phyloP scores from a whole-genome alignment of 1,140 invertebrate genomes.

The Leptopilina clavipes region DNA sequence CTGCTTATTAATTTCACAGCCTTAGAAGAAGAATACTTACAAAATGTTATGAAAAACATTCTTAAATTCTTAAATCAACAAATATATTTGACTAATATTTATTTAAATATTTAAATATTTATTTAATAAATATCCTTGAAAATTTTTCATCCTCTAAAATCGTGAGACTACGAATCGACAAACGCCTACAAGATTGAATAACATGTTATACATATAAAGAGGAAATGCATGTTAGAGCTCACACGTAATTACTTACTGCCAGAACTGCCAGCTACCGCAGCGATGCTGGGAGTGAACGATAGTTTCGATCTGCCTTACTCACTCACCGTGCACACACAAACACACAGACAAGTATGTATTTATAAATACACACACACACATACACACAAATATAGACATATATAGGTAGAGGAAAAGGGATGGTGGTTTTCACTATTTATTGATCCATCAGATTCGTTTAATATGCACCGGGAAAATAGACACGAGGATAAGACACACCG shows the following conservation, averaged over 20 bases:
- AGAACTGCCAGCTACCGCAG: conserved; percentile 58
- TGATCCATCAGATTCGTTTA: conserved; percentile 26
- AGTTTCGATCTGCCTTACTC: conserved; percentile 46
- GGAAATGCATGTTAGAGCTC: conserved; percentile 58
- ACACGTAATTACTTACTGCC: conserved; percentile 61
- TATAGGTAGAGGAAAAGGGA: neutral
- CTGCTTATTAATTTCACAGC: no score
- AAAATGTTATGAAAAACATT: no score
- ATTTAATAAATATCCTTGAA: neutral
- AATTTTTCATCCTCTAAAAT: neutral
- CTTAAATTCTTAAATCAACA: no score
- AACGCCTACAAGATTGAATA: conserved; percentile 49
- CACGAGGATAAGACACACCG: conserved; percentile 16
- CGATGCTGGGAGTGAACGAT: conserved; percentile 49
- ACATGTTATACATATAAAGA: conserved; percentile 53
- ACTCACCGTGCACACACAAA: conserved; percentile 31
- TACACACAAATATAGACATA: neutral
- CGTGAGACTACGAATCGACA: conserved; percentile 35
- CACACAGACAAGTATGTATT: no score
- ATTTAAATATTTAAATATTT: no score
- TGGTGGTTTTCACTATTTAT: conserved; percentile 2
- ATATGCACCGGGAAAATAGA: conserved; percentile 23
- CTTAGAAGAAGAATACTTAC: no score
- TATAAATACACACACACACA: no score
- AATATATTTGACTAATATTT: no score